These are phyloP conservation scores for Cephus cinctus DNA, from an alignment of 1,140 invertebrate species.

Conservation along the genomic window DNA sequence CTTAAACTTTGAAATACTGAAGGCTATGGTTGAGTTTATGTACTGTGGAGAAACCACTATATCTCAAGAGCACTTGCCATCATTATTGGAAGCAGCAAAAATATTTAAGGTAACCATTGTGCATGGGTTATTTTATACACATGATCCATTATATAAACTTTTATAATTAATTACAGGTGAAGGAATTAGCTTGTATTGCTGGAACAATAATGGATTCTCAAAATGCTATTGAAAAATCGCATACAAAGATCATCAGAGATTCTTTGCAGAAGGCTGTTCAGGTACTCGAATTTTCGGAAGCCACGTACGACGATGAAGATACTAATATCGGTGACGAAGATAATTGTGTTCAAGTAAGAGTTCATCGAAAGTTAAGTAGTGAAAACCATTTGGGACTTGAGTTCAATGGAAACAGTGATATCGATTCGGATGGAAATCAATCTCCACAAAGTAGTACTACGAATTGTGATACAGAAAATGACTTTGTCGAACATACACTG, in stretches of 20 bases:
- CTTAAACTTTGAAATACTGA: slow-evolving; percentile 59
- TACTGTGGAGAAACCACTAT: slow-evolving; percentile 62
- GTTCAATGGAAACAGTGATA: slow-evolving; percentile 13
- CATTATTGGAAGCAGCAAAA: slow-evolving; percentile 56
- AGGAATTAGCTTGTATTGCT: slow-evolving; percentile 49
- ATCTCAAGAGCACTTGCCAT: slow-evolving; percentile 55
- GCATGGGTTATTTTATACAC: neutral
- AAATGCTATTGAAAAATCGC: neutral
- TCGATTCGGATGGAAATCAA: slow-evolving; percentile 8
- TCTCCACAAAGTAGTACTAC: no score
- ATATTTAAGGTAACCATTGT: slow-evolving; percentile 55
- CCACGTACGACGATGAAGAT: slow-evolving; percentile 1
- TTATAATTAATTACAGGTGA: slow-evolving; percentile 43
- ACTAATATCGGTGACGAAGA: neutral
- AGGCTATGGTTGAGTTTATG: slow-evolving; percentile 62
- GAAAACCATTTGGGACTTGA: slow-evolving; percentile 9
- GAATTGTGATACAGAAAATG: slow-evolving; percentile 21
- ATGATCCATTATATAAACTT: neutral
- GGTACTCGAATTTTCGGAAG: no score
- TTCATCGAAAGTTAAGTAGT: slow-evolving; percentile 8
- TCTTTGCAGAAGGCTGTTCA: no score
- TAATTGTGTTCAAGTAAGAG: slow-evolving; percentile 10
- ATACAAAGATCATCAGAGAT: neutral
- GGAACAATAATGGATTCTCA: slow-evolving; percentile 38
- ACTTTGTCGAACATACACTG: slow-evolving; percentile 26